These are phyloP conservation scores for Chaitophorus viminalis DNA, from an alignment of 2,888 invertebrate species.

Conservation along the genomic window DNA sequence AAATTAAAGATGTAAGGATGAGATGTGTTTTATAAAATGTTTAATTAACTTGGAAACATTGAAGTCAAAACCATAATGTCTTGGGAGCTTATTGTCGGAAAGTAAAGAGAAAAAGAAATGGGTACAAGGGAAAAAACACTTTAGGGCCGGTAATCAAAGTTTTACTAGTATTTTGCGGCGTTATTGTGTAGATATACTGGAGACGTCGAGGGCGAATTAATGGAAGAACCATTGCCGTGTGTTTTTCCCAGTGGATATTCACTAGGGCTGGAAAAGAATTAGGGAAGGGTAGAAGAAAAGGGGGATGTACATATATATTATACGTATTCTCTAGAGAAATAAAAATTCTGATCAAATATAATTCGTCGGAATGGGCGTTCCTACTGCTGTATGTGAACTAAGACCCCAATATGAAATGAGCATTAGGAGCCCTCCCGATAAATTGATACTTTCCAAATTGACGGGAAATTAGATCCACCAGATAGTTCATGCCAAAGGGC, in stretches of 20 bases:
- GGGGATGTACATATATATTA: not conserved
- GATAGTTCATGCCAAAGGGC: conserved; percentile 26
- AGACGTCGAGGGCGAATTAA: conserved; percentile 58
- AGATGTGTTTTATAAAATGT: conserved; percentile 9
- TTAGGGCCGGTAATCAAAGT: conserved; percentile 57
- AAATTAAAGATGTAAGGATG: not conserved
- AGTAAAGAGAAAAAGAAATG: conserved; percentile 15
- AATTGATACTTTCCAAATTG: conserved; percentile 59
- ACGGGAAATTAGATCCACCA: conserved; percentile 38
- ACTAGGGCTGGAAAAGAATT: conserved; percentile 43
- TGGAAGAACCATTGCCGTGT: conserved; percentile 57
- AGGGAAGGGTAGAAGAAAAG: conserved; percentile 32
- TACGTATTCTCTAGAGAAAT: conserved; percentile 53
- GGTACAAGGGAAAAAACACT: conserved; percentile 49
- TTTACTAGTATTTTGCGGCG: conserved; percentile 57
- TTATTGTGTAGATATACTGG: not conserved
- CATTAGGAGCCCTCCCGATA: conserved; percentile 40
- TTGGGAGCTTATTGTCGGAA: conserved; percentile 22
- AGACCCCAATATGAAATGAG: conserved; percentile 46
- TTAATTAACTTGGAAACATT: conserved; percentile 50
- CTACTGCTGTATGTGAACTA: conserved; percentile 47
- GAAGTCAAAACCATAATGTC: conserved; percentile 25
- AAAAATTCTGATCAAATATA: conserved; percentile 61
- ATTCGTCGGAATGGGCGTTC: conserved; percentile 36
- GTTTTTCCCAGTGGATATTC: conserved; percentile 51